These are phyloP conservation scores for Formica exsecta DNA, from an alignment of 1,140 invertebrate species.

Conservation along the genomic window DNA sequence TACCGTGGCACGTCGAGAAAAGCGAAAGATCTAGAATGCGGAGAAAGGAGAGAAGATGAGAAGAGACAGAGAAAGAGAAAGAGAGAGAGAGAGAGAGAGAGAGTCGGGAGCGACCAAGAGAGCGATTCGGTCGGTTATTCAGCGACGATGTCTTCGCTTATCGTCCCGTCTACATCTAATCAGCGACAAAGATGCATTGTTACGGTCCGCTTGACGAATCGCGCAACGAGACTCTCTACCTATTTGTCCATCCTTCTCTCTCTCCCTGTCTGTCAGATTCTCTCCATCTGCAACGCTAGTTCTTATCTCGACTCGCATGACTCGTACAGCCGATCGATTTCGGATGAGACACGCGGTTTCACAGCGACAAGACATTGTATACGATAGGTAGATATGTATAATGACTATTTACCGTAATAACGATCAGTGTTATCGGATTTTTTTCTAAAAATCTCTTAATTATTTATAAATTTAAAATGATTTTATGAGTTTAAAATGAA, in stretches of 20 bases:
- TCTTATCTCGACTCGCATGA: slow-evolving; percentile 36
- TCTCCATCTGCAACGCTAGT: not conserved
- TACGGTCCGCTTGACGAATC: slow-evolving; percentile 77
- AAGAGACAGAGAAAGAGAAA: not conserved
- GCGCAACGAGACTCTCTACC: slow-evolving; percentile 66
- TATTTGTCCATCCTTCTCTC: slow-evolving; percentile 16
- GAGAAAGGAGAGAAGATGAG: too few relatives aligned
- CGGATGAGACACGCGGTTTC: not conserved
- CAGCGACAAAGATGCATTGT: slow-evolving; percentile 82
- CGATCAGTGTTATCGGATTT: too few relatives aligned
- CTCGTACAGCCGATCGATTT: slow-evolving; percentile 47
- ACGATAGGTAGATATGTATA: not conserved
- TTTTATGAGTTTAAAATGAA: too few relatives aligned
- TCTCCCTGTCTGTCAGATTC: slow-evolving; percentile 17
- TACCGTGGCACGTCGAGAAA: slow-evolving; percentile 35
- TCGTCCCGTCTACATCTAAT: slow-evolving; percentile 81
- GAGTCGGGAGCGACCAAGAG: not conserved
- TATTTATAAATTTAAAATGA: too few relatives aligned
- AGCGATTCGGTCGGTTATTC: not conserved
- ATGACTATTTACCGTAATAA: too few relatives aligned
- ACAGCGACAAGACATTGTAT: slow-evolving; percentile 11
- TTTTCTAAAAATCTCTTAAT: too few relatives aligned
- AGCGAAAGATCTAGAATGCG: not conserved
- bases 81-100: slow-evolving; percentile 4
- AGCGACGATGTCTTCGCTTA: slow-evolving; percentile 69